Evolutionary conservation across 2,888 invertebrate species (phyloP).

Genomic region (Encarsia formosa): DNA sequence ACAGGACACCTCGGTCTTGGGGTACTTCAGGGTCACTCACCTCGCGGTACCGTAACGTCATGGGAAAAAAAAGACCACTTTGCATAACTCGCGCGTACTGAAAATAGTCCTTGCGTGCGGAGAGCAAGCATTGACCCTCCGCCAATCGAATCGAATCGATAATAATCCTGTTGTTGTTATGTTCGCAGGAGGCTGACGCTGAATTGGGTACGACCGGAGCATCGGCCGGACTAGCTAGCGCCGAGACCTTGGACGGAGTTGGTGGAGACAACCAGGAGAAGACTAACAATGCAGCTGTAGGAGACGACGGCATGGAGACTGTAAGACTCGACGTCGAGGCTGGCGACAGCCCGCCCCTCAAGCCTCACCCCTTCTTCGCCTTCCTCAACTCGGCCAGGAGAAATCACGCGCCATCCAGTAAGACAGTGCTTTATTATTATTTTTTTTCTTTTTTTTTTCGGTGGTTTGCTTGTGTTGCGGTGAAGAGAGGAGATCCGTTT

Average conservation of each 20-base stretch:
- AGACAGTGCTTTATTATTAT: conserved; percentile 36
- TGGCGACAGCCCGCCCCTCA: conserved; percentile 44
- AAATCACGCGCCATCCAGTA: conserved; percentile 66
- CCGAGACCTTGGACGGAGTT: conserved; percentile 77
- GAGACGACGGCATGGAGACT: conserved; percentile 71
- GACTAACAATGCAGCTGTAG: conserved; percentile 48
- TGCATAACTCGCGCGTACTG: no score
- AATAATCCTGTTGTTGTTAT: conserved; percentile 1
- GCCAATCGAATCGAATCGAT: no score
- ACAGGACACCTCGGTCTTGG: no score
- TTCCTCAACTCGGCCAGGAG: conserved; percentile 39
- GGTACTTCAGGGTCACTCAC: no score
- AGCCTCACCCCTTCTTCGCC: conserved; percentile 38
- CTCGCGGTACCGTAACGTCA: no score
- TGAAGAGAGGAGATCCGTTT: no score
- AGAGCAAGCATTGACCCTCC: no score
- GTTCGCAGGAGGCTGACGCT: conserved; percentile 47
- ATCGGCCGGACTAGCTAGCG: conserved; percentile 71
- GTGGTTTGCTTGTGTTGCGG: background rate
- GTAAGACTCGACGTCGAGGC: conserved; percentile 61
- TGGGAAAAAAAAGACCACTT: no score
- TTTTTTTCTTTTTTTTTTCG: no score
- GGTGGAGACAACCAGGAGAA: conserved; percentile 65
- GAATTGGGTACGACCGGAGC: conserved; percentile 59
- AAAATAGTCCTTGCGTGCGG: no score